Evolutionary conservation across 2,888 invertebrate species (phyloP).

Genomic region (Acleris literana): DNA sequence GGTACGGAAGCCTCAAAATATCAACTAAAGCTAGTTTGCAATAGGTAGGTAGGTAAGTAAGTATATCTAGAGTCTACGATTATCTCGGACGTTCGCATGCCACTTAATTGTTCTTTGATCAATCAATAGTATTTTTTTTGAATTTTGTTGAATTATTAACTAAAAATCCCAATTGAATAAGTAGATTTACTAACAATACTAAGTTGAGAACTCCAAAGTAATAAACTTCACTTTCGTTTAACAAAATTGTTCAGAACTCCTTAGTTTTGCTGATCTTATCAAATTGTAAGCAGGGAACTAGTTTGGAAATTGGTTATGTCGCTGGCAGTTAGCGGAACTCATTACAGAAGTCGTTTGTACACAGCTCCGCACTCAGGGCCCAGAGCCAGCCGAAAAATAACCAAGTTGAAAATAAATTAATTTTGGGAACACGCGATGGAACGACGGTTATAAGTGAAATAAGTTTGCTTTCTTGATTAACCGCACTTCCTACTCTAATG

Average conservation of each 20-base stretch:
- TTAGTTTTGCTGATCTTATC: slow-evolving; percentile 47
- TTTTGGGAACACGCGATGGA: slow-evolving; percentile 75
- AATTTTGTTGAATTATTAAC: background rate
- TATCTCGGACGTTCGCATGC: too few species aligned
- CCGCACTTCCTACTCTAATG: slow-evolving; percentile 56
- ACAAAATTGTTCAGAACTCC: slow-evolving; percentile 39
- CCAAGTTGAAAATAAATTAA: slow-evolving; percentile 69
- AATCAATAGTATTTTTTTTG: too few species aligned
- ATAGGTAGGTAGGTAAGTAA: too few species aligned
- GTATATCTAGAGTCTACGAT: too few species aligned
- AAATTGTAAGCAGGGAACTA: slow-evolving; percentile 44
- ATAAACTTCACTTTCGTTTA: slow-evolving; percentile 27
- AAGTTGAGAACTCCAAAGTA: background rate
- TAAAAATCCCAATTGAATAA: background rate
- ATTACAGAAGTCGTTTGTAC: slow-evolving; percentile 66
- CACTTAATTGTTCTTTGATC: too few species aligned
- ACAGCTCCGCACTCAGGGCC: slow-evolving; percentile 59
- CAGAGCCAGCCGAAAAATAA: slow-evolving; percentile 55
- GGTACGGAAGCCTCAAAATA: too few species aligned
- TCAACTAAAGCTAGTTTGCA: too few species aligned
- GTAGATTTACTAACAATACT: background rate
- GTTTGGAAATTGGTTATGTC: slow-evolving; percentile 61
- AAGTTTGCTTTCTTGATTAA: slow-evolving; percentile 66
- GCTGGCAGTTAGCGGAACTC: slow-evolving; percentile 63
- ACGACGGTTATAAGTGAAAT: slow-evolving; percentile 68